Percentiles rank a stretch among this genome's conserved stretches.
These are phyloP conservation scores for Plumapathes pennacea DNA, from an alignment of 92 coral and sea anemone genomes.

Conservation along the genomic window DNA sequence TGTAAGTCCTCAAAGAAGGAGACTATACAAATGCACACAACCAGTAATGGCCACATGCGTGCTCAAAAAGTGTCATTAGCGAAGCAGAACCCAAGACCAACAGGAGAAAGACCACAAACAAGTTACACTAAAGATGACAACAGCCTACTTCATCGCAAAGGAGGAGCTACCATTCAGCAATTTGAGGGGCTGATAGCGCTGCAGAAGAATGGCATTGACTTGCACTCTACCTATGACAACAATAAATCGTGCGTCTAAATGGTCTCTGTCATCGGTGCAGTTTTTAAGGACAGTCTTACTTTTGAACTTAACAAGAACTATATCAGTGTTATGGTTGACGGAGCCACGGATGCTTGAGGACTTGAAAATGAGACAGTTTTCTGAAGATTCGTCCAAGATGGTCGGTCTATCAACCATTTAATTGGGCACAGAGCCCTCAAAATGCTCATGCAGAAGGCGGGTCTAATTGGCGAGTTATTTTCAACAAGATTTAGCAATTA, in stretches of 20 bases:
- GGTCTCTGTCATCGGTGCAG: constrained; percentile 27
- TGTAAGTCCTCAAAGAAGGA: constrained; percentile 24
- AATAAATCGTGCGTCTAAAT: constrained; percentile 22
- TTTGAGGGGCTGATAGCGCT: constrained; percentile 10
- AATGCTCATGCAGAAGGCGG: constrained; percentile 35
- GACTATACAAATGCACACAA: constrained; percentile 24
- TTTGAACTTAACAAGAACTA: constrained; percentile 4
- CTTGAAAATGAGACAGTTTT: constrained; percentile 35
- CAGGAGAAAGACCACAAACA: constrained; percentile 29
- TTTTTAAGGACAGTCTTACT: constrained; percentile 12
- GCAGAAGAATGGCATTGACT: constrained; percentile 34
- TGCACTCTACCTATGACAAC: constrained; percentile 23
- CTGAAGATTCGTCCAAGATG: constrained; percentile 41
- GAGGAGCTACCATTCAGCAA: constrained; percentile 36
- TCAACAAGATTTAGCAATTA: no score
- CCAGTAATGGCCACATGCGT: constrained; percentile 23
- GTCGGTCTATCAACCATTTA: constrained; percentile 22
- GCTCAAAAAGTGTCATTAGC: constrained; percentile 15
- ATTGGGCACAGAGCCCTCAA: constrained; percentile 38
- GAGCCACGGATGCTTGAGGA: constrained; percentile 38
- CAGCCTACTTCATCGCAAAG: constrained; percentile 25
- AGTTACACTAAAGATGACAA: constrained; percentile 23
- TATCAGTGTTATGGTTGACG: constrained; percentile 39
- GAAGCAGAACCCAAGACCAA: constrained; percentile 16
- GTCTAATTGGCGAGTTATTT: no score